These are phyloP conservation scores for Xenopus petersii DNA, from an alignment of 2,797 vertebrate genomes.

Conservation along the genomic window DNA sequence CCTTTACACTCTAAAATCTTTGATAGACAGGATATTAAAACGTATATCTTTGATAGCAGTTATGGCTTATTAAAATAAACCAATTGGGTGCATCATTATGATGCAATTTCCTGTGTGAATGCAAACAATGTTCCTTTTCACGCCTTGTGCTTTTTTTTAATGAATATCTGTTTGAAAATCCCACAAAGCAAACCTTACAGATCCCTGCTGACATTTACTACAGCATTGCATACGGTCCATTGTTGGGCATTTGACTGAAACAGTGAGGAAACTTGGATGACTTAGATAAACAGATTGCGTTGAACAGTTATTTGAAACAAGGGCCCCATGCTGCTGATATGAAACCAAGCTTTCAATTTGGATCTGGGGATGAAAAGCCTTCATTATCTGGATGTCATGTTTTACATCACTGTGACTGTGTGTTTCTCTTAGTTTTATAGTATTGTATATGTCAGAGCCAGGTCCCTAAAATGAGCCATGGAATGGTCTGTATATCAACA, in stretches of 20 bases:
- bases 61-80: neutral
- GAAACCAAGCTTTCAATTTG: too few species aligned
- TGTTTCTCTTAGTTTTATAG: too few species aligned
- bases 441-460: too few species aligned
- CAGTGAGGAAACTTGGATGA: neutral
- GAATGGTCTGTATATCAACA: too few species aligned
- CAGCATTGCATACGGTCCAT: neutral
- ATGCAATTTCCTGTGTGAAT: neutral
- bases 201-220: neutral
- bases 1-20: too few species aligned
- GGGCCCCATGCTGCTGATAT: too few species aligned
- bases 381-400: too few species aligned
- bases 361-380: too few species aligned
- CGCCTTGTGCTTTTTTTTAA: neutral
- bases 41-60: too few species aligned
- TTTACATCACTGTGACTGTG: too few species aligned
- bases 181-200: neutral
- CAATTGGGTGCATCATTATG: neutral
- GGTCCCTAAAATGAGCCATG: too few species aligned
- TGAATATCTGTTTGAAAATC: neutral
- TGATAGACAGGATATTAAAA: too few species aligned
- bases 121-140: neutral
- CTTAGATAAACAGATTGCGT: neutral
- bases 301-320: neutral
- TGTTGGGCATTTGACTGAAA: neutral